phyloP scores from a whole-genome alignment of 1,140 invertebrate species.

The Venturia canescens region DNA sequence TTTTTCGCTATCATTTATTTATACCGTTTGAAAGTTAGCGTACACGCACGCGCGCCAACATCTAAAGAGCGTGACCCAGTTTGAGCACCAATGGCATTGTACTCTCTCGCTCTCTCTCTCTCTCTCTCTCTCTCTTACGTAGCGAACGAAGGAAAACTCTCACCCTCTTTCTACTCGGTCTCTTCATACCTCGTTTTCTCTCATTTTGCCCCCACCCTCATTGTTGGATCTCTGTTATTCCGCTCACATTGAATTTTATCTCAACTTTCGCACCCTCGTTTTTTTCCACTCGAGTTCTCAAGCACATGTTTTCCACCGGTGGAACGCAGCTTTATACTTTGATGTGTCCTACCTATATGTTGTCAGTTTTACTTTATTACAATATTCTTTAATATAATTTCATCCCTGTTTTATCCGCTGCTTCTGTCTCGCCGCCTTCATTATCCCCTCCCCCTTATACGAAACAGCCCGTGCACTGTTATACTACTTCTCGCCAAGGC shows the following conservation, averaged over 20 bases:
- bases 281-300: slow-evolving; percentile 22
- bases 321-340: slow-evolving; percentile 13
- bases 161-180: slow-evolving; percentile 30
- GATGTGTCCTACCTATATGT: too few species aligned
- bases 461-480: too few species aligned
- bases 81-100: slow-evolving; percentile 54
- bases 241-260: slow-evolving; percentile 41
- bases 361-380: background rate
- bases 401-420: too few species aligned
- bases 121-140: slow-evolving; percentile 24
- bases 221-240: background rate
- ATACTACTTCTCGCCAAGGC: too few species aligned
- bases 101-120: slow-evolving; percentile 35
- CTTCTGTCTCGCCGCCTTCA: too few species aligned
- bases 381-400: background rate
- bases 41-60: slow-evolving; percentile 20
- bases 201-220: background rate
- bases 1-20: too few species aligned
- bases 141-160: slow-evolving; percentile 25
- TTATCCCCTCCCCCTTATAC: too few species aligned
- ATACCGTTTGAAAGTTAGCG: slow-evolving; percentile 20
- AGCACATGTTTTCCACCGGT: slow-evolving; percentile 15
- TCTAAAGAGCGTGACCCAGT: slow-evolving; percentile 54
- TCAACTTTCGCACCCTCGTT: background rate
- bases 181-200: background rate